These are phyloP conservation scores for Ceratothoa steindachneri DNA, from an alignment of 2,888 invertebrate genomes.

Conservation along the genomic window DNA sequence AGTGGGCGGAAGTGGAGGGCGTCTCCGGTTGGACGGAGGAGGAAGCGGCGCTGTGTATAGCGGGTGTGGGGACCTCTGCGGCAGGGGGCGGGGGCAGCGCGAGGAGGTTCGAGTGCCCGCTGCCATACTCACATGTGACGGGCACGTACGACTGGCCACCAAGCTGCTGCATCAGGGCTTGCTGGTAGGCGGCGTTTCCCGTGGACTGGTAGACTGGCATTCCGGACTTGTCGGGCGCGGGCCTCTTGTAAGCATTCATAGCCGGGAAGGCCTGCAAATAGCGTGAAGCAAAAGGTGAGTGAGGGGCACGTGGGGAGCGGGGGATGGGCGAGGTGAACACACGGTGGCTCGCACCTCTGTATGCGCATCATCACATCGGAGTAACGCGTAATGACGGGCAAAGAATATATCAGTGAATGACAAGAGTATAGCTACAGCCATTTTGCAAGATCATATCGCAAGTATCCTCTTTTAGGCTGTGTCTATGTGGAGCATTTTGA, in stretches of 20 bases:
- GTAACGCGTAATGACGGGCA: too few species aligned
- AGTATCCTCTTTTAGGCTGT: too few species aligned
- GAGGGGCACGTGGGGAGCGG: constrained; percentile 50
- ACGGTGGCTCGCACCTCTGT: too few species aligned
- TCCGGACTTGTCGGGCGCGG: constrained; percentile 87
- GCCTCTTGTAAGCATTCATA: constrained; percentile 88
- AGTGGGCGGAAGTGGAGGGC: constrained; percentile 34
- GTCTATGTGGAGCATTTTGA: too few species aligned
- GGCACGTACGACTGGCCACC: constrained; percentile 83
- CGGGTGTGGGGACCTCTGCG: constrained; percentile 49
- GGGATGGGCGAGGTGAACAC: too few species aligned
- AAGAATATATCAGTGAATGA: too few species aligned
- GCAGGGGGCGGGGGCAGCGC: constrained; percentile 48
- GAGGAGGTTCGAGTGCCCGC: constrained; percentile 37
- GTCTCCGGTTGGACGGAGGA: constrained; percentile 35
- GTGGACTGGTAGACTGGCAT: constrained; percentile 89
- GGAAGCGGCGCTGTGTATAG: constrained; percentile 49
- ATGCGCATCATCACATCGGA: too few species aligned
- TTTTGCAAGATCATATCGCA: neutral
- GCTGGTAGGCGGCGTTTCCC: constrained; percentile 70
- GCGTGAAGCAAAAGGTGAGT: constrained; percentile 51
- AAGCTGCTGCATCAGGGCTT: constrained; percentile 81
- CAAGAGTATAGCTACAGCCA: too few species aligned
- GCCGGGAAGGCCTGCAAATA: constrained; percentile 79
- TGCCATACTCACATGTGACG: constrained; percentile 92